Base-by-base conservation (phyloP, 1,140 invertebrate genomes). In the Cecropterus lyciades region DNA sequence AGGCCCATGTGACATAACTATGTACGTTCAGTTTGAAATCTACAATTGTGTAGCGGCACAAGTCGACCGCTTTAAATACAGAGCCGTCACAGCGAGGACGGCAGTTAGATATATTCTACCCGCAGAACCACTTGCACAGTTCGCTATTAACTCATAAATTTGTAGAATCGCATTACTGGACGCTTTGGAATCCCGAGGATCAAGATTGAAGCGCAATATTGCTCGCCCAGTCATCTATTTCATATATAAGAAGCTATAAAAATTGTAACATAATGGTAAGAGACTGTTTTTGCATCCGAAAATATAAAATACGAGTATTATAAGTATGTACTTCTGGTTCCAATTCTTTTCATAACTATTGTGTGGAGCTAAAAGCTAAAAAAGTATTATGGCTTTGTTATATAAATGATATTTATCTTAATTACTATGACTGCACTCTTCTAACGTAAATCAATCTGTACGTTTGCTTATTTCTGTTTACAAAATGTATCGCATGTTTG, bases 101-200 rank as follows among this genome's bases (percentile, higher is more conserved):
- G 40, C 13, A 40, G 40, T 14, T 14, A 43, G 40, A 43, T 14
- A 14, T 43, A 43, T 43, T 43, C 40, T 14, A 5, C n/a, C 40
- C 40, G 13, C 13, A 43, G 33, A 43, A 43, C 40, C 60, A 72
- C 66, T 70, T 72, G 56, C 64, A 64, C 43, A 49, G 49, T 63
- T 48, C 63, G 64, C 70, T 73, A 79, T 77, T 77, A 79, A 77
- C 72, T 79, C 72, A 74, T 79, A 79, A 79, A 79, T 79, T 78
- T 76, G 70, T 70, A 66, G 68, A 69, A 72, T 59, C 66, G 67
- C 67, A 70, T 79, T 76, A 70, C 70, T 66, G 59, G 65, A 72
- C 65, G 67, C 55, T 53, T 63, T 27, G 70, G 67, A 74, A 72
- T 79, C 66, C 67, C 13, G 17, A 56, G 53, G 53, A 56, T 24